Base-by-base conservation (phyloP, 1,140 invertebrate genomes). In the Hyles euphorbiae region DNA sequence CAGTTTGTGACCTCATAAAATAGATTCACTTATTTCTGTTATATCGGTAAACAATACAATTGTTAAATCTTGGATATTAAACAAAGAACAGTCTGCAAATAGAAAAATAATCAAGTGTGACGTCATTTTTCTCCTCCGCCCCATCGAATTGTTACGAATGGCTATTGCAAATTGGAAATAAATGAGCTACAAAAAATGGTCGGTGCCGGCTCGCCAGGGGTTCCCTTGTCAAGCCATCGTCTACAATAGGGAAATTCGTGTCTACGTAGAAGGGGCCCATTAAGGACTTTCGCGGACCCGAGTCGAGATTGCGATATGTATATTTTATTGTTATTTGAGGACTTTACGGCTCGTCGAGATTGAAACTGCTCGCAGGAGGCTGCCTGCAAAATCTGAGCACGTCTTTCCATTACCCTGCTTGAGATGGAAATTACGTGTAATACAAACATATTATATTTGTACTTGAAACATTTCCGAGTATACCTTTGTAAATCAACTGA, bases 81-180 rank as follows among this genome's bases (percentile, higher is more conserved):
- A 22, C 22, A 22, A 2, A 22, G 22, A 22, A 22, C 22, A 2
- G 22, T 22, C 36, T 40, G 8, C 36, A 40, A 40, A 40, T 40
- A 40, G 46, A n/a, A 48, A 48, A 5, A 48, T 3, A 48, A 3
- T 11, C 22, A 22, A 2, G n/a, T 3, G n/a, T 32, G 34, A 7
- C 33, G 33, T 60, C 34, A 54, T 53, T 60, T 48, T 54, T 47
- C 43, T 58, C 34, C 51, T 40, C 43, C 32, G 54, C 22, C 9
- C 55, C 49, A 32, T 61, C 55, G 57, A 61, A 61, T 59, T 58
- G 61, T 62, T 60, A 64, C 60, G 61, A 63, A 70, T 65, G 56
- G 55, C 56, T 64, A 57, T 63, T 55, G 64, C 64, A 70, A 70
- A 70, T 70, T 67, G 65, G 60, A 67, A 68, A 72, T 65, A 70